Evolutionary conservation across 2,113 vertebrate genomes (phyloP).

Genomic region (Upupa epops): DNA sequence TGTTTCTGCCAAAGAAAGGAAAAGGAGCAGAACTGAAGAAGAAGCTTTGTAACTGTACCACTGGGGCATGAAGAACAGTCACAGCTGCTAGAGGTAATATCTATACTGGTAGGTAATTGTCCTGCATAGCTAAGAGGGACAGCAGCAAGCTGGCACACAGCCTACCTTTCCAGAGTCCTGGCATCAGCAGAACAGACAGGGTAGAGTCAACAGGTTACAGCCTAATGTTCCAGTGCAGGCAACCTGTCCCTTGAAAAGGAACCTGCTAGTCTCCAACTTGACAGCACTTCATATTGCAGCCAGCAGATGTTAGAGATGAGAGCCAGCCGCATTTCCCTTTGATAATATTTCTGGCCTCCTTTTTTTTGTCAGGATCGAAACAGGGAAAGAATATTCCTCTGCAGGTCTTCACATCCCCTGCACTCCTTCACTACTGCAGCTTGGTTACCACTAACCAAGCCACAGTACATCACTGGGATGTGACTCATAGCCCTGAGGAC

Average conservation of each 20-base stretch:
- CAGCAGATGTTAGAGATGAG: not conserved
- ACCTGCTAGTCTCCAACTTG: not conserved
- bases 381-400: not conserved
- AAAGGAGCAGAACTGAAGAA: not conserved
- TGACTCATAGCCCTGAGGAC: not conserved
- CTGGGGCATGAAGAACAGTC: not conserved
- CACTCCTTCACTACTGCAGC: not conserved
- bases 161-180: not conserved
- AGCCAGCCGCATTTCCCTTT: not conserved
- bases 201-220: not conserved
- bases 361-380: not conserved
- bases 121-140: fast-evolving
- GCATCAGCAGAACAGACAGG: not conserved
- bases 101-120: not conserved
- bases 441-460: not conserved
- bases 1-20: not conserved
- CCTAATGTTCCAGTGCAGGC: not conserved
- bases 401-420: not conserved
- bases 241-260: not conserved
- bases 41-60: not conserved
- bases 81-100: not conserved
- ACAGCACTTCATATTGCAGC: not conserved
- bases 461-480: not conserved
- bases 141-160: not conserved
- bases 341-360: not conserved